Evolutionary conservation across 2,113 vertebrate genomes (phyloP).

Genomic region (Nerophis lumbriciformis): DNA sequence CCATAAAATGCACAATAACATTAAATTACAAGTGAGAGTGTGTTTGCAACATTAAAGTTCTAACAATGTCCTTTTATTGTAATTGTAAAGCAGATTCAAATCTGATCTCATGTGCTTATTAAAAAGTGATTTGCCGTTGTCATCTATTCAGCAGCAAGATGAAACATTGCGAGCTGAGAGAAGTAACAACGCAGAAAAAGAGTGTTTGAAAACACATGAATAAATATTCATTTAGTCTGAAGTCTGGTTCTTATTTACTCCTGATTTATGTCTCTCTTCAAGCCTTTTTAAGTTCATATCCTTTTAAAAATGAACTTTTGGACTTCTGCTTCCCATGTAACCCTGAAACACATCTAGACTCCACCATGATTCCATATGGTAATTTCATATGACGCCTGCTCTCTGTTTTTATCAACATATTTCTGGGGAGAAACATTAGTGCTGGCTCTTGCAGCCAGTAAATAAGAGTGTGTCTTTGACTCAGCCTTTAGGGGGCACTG

Average conservation of each 20-base stretch:
- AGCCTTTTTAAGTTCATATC: slow-evolving; percentile 47
- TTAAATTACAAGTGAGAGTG: slow-evolving; percentile 14
- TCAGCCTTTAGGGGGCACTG: slow-evolving; percentile 46
- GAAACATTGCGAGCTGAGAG: no score
- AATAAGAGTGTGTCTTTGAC: slow-evolving; percentile 2
- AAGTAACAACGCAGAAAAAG: no score
- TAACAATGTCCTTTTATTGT: slow-evolving; percentile 39
- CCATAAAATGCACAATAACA: slow-evolving; percentile 10
- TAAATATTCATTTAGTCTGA: slow-evolving; percentile 14
- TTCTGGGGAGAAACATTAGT: no score
- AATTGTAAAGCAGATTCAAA: slow-evolving; percentile 16
- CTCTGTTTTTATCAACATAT: slow-evolving; percentile 6
- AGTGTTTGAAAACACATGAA: neutral
- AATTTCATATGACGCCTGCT: neutral
- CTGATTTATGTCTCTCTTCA: slow-evolving; percentile 34
- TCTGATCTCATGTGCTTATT: slow-evolving; percentile 38
- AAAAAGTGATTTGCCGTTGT: slow-evolving; percentile 7
- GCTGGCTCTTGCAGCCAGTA: no score
- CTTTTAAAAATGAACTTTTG: slow-evolving; percentile 25
- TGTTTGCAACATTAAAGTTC: slow-evolving; percentile 43
- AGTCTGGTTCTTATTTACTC: slow-evolving; percentile 31
- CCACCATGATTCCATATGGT: slow-evolving; percentile 38
- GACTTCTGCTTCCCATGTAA: slow-evolving; percentile 24
- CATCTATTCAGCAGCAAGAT: no score
- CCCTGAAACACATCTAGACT: slow-evolving; percentile 45